These are phyloP conservation scores for Uloborus plumipes DNA, from an alignment of 2,888 invertebrate species.

Conservation along the genomic window DNA sequence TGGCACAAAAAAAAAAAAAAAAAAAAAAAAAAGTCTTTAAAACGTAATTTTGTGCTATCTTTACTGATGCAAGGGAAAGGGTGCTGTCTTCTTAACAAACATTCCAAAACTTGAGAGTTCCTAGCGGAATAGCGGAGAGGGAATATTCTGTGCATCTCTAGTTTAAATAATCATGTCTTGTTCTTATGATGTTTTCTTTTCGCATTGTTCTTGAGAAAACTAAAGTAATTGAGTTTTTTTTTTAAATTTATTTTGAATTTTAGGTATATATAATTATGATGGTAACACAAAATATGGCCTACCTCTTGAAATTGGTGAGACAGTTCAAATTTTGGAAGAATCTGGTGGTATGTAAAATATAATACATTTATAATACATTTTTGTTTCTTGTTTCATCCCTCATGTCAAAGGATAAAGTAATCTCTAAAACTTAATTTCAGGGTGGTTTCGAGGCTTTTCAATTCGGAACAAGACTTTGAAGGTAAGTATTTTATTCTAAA, in stretches of 20 bases:
- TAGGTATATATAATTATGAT: conserved; percentile 92
- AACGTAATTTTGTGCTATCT: no score
- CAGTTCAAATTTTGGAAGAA: conserved; percentile 92
- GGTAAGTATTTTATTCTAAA: conserved; percentile 68
- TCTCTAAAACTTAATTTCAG: conserved; percentile 71
- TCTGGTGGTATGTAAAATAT: conserved; percentile 80
- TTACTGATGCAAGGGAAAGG: no score
- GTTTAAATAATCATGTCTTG: no score
- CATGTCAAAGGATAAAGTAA: not conserved
- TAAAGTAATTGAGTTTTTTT: not conserved
- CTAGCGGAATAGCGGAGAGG: no score
- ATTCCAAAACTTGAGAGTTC: no score
- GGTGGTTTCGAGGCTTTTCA: conserved; percentile 90
- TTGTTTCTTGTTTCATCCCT: not conserved
- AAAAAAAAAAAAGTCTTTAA: no score
- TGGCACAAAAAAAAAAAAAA: no score
- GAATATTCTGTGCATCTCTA: no score
- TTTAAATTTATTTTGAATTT: conserved; percentile 69
- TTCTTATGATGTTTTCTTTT: not conserved
- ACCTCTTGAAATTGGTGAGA: conserved; percentile 87
- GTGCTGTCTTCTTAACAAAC: no score
- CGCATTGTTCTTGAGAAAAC: not conserved
- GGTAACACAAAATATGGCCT: conserved; percentile 75
- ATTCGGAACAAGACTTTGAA: conserved; percentile 80
- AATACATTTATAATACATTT: not conserved